These are phyloP conservation scores for Geotrypetes seraphini DNA, from an alignment of 2,797 vertebrate species.

Conservation along the genomic window DNA sequence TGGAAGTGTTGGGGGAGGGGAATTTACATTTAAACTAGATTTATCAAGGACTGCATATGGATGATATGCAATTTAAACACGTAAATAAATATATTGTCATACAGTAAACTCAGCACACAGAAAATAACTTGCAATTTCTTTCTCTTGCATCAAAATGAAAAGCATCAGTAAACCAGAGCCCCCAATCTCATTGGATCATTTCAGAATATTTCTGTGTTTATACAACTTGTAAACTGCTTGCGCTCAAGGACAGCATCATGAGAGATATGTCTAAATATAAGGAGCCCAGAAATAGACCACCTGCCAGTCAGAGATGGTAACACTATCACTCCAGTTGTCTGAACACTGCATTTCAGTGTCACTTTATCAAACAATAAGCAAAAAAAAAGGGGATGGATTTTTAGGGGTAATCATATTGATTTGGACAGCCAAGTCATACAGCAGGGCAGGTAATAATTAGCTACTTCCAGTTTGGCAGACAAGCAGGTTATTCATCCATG, in stretches of 20 bases:
- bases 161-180: background rate
- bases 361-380: background rate
- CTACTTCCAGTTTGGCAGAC: background rate
- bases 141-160: slow-evolving; percentile 16
- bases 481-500: no score
- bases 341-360: background rate
- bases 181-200: slow-evolving; percentile 10
- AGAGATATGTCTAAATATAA: background rate
- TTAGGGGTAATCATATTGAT: background rate
- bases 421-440: background rate
- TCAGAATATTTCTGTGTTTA: slow-evolving; percentile 4
- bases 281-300: slow-evolving; percentile 6
- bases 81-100: background rate
- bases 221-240: slow-evolving; percentile 3
- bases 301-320: slow-evolving; percentile 2
- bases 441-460: background rate
- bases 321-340: background rate
- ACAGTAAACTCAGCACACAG: background rate
- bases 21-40: background rate
- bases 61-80: background rate
- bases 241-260: background rate
- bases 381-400: background rate
- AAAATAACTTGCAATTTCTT: slow-evolving; percentile 17
- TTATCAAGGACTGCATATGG: slow-evolving; percentile 2
- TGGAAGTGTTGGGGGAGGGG: background rate